These are phyloP conservation scores for Parelbella ahira DNA, from an alignment of 2,888 invertebrate species.

Conservation along the genomic window DNA sequence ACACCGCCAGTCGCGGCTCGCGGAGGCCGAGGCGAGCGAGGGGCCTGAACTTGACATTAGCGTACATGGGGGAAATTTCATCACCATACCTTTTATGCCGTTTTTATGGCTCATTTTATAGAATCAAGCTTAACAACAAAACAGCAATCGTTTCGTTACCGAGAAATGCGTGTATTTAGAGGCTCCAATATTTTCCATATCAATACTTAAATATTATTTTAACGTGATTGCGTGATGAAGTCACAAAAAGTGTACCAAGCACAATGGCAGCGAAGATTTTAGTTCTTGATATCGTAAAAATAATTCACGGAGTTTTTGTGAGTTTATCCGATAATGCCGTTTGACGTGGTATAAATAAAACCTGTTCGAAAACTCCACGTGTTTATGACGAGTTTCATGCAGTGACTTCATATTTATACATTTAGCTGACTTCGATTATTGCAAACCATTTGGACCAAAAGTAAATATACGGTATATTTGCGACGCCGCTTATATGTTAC, in stretches of 20 bases:
- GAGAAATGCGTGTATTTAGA: no score
- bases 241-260: no score
- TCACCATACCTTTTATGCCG: neutral
- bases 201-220: no score
- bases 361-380: neutral
- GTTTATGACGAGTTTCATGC: neutral
- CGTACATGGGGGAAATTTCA: conserved; percentile 14
- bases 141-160: no score
- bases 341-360: conserved; percentile 3
- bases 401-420: no score
- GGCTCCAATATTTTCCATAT: no score
- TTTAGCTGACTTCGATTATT: no score
- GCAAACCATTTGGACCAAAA: no score
- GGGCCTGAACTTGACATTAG: conserved; percentile 17
- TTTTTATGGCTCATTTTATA: conserved; percentile 7
- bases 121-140: no score
- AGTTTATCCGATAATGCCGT: conserved; percentile 1
- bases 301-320: conserved; percentile 9
- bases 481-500: no score
- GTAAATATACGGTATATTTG: no score
- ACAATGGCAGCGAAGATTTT: conserved; percentile 2
- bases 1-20: neutral
- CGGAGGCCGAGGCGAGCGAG: conserved; percentile 10
- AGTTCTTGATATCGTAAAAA: conserved; percentile 8
- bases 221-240: no score